Base-by-base conservation (phyloP, 2,797 vertebrate species). In the Setipinna tenuifilis region DNA sequence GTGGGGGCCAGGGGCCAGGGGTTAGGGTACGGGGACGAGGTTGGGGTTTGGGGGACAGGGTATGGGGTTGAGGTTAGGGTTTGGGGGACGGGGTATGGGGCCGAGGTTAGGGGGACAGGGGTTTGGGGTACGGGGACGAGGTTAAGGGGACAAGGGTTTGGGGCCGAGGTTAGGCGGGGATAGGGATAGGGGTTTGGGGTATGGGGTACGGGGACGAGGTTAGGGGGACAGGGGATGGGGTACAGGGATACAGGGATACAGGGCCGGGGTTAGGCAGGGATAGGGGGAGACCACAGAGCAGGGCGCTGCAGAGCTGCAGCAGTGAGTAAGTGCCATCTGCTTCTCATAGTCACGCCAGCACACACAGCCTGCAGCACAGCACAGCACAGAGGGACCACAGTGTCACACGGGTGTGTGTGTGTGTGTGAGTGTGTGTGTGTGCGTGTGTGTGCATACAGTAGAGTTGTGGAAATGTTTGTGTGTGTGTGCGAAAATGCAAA, bases 291-390 rank as follows among this genome's bases (percentile, higher is more conserved):
- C 92, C 94, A 90, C 91, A 94, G 89, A 41, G 35, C 35, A 2
- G 92, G 92, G 92, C 94, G 93, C 93, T 93, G 35, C 2, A 41
- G 35, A 41, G 35, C 35, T 41, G 35, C 35, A 41, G 35, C 91
- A 87, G 93, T 94, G 87, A 91, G 93, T 78, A 95, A 96, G 94
- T 95, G 92, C 92, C 95, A 95, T 97, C 95, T 95, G 95, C 92
- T 88, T 95, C 93, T 85, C 89, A 93, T 92, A 93, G 92, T 91
- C 91, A 94, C 91, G 92, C 86, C 21, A 91, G 93, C 91, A 94
- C 95, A 93, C 91, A 94, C 95, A 93, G 92, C 93, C 95, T 95
- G 94, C 96, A 94, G 93, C n/a, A n/a, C n/a, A n/a, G 83, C 91
- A n/a, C 89, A 1, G 90, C 89, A 91, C 89, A 92, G 90, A 94